These are phyloP conservation scores for Chascanopsetta lugubris DNA, from an alignment of 2,113 vertebrate genomes.

Conservation along the genomic window DNA sequence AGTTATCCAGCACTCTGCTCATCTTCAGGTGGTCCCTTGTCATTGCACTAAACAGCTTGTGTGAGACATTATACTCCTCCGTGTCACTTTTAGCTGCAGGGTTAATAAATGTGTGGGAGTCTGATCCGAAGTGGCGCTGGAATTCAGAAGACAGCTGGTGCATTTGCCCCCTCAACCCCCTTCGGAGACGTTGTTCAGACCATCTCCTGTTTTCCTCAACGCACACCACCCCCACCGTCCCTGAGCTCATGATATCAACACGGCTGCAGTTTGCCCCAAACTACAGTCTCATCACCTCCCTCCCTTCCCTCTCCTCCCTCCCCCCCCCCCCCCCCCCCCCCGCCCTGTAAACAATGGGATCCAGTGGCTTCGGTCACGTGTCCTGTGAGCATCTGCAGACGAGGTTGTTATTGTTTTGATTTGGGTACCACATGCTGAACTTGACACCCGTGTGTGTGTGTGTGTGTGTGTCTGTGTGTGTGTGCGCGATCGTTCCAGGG, in stretches of 20 bases:
- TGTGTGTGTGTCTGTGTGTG: constrained; percentile 18
- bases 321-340: constrained; percentile 11
- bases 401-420: constrained; percentile 74
- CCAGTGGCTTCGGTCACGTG: constrained; percentile 54
- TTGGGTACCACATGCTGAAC: constrained; percentile 47
- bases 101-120: constrained; percentile 6
- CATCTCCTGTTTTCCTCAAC: constrained; percentile 44
- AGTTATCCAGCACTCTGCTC: not conserved
- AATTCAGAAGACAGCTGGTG: constrained; percentile 64
- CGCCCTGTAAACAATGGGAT: constrained; percentile 57
- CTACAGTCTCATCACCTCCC: constrained; percentile 50
- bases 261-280: constrained; percentile 46
- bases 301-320: constrained; percentile 5
- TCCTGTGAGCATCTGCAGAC: constrained; percentile 47
- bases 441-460: constrained; percentile 33
- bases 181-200: constrained; percentile 34
- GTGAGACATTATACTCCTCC: constrained; percentile 28
- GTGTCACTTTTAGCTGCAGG: constrained; percentile 25
- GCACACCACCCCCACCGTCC: constrained; percentile 1
- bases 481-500: constrained; percentile 30
- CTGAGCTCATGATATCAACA: constrained; percentile 47
- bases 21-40: constrained; percentile 33
- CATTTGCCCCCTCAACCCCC: constrained; percentile 44
- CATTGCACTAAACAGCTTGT: constrained; percentile 28
- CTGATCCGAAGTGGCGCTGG: constrained; percentile 10